These are phyloP conservation scores for Trachops cirrhosus DNA, from an alignment of 2,797 vertebrate genomes.

Conservation along the genomic window DNA sequence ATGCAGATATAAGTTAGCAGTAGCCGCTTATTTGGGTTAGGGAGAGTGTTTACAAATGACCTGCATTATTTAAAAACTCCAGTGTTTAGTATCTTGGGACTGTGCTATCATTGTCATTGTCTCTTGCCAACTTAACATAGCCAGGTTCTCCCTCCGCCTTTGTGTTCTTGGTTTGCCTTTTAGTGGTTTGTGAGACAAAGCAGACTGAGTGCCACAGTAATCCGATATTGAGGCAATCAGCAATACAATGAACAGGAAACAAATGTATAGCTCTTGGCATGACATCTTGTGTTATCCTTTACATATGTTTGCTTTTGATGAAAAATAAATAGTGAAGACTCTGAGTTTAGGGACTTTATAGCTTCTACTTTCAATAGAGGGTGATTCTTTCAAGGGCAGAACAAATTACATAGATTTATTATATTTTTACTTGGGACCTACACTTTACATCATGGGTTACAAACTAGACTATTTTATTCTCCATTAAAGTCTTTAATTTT, in stretches of 20 bases:
- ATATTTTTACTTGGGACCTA: slow-evolving; percentile 36
- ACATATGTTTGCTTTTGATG: not conserved
- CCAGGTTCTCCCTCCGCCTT: not conserved
- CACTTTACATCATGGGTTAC: not conserved
- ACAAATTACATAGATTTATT: slow-evolving; percentile 31
- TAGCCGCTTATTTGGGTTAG: not conserved
- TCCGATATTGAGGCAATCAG: slow-evolving; percentile 23
- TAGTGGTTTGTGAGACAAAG: not conserved
- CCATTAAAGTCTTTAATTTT: slow-evolving; percentile 25
- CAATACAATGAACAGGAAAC: not conserved
- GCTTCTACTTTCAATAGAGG: slow-evolving; percentile 10
- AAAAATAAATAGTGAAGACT: slow-evolving; percentile 28
- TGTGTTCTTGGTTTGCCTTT: not conserved
- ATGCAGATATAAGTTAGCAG: not conserved
- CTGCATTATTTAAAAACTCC: not conserved
- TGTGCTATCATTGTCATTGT: not conserved
- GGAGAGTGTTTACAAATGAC: not conserved
- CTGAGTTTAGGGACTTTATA: slow-evolving; percentile 9
- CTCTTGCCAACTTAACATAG: not conserved
- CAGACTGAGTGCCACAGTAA: not conserved
- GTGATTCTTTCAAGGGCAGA: slow-evolving; percentile 42
- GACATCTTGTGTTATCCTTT: slow-evolving; percentile 16
- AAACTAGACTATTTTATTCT: slow-evolving; percentile 37
- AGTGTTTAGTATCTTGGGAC: not conserved
- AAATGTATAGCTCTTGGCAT: not conserved